These are phyloP conservation scores for Campylomormyrus tamandua DNA, from an alignment of 2,113 vertebrate genomes.

Conservation along the genomic window DNA sequence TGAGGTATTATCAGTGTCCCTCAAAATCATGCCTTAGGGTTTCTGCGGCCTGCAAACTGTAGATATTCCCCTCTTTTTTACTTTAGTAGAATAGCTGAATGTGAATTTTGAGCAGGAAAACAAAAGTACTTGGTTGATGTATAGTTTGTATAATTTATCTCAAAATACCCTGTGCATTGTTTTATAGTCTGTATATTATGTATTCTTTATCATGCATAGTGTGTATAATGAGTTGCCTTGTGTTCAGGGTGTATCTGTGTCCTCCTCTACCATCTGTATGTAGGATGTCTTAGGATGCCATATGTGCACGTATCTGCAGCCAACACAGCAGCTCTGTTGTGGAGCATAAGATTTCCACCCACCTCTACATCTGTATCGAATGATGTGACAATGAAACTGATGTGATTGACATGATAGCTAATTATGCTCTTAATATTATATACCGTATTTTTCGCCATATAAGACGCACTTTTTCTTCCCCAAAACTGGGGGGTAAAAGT, in stretches of 20 bases:
- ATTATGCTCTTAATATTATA: background rate
- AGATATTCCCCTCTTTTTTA: background rate
- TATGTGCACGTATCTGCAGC: background rate
- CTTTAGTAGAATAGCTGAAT: background rate
- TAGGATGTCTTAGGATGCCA: background rate
- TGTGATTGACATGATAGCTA: background rate
- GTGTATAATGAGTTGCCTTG: background rate
- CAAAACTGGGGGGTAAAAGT: no score
- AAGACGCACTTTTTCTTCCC: no score
- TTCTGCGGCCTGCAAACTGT: background rate
- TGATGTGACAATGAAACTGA: background rate
- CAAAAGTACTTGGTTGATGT: background rate
- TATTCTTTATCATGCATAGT: background rate
- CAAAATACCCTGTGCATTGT: background rate
- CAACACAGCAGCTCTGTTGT: background rate
- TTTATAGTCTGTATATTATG: background rate
- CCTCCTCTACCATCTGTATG: background rate
- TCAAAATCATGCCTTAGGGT: background rate
- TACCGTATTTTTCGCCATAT: no score
- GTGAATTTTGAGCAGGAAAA: background rate
- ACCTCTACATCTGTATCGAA: background rate
- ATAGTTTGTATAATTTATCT: background rate
- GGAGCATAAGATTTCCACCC: background rate
- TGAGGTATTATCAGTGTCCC: background rate
- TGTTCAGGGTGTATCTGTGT: background rate